Base-by-base conservation (phyloP, 2,888 invertebrate species). In the Apodemia duryi region DNA sequence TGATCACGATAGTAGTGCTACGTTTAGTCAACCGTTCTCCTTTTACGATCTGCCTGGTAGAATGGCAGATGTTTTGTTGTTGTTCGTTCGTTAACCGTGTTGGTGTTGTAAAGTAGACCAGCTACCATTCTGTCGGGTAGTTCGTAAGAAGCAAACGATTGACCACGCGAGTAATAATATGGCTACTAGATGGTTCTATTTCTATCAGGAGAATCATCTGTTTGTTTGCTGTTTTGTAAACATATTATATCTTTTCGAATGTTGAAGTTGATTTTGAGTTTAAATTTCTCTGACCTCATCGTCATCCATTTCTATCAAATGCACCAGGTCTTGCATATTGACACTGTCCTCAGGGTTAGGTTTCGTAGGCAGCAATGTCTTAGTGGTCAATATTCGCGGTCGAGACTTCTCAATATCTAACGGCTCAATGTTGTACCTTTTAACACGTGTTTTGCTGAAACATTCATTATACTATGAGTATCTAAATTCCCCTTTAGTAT, bases 301-400 rank as follows among this genome's bases (percentile, higher is more conserved):
- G 61, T 88, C 88, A 65, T 82, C 75, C 62, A 85, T 63, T 72
- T 90, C 90, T 6, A 88, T 76, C 6, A 85, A 67, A 54, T 80
- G 78, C 6, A 81, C 80, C 63, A 88, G 78, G 61, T 85, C 81
- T 63, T 83, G 82, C 70, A 80, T 71, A 28, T 85, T 13, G 3
- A 46, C 13, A 11, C 1, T 46, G 46, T 46, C 46, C 9, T 46
- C 46, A 46, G 46, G 13, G 46, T 46, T 49, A 0, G 7, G 2
- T 21, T 73, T 71, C 6, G 76, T 71, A 1, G 73, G 69, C 1
- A 63, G 10, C 0, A 51, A 38, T 0, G 63, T 68, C 4, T 68
- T 66, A 4, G 76, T 74, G 0, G 80, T 77, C 52, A 79, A 38
- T 29, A 71, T 73, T 60, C 78, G 82, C 0, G 90, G 90, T n/a